Conservation (phyloP, 2,797 vertebrate genomes). For the Rhabdomys pumilio region DNA sequence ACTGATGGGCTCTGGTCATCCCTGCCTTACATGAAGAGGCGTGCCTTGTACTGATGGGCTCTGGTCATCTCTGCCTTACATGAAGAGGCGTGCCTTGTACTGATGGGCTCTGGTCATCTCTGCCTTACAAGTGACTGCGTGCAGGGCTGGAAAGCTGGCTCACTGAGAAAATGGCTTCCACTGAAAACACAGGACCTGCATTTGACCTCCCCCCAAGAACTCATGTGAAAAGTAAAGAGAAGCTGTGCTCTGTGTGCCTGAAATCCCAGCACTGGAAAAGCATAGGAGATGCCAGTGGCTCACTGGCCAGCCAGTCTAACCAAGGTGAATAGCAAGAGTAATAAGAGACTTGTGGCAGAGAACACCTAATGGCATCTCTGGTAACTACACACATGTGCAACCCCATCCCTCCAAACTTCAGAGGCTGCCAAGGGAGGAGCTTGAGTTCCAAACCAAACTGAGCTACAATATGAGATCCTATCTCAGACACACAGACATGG, state of each 20-base stretch:
- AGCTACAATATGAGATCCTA: not conserved
- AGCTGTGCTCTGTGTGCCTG: not conserved
- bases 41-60: not conserved
- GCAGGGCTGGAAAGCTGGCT: not conserved
- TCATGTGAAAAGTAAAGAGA: not conserved
- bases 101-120: not conserved
- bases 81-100: not conserved
- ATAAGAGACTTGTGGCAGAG: not conserved
- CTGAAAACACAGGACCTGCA: not conserved
- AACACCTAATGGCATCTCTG: no score
- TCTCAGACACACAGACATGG: not conserved
- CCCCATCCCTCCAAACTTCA: not conserved
- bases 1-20: not conserved
- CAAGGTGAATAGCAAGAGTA: not conserved
- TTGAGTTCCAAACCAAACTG: not conserved
- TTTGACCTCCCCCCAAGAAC: not conserved
- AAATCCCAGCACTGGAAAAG: not conserved
- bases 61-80: not conserved
- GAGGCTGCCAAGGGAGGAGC: not conserved
- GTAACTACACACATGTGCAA: not conserved
- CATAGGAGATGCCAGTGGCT: not conserved
- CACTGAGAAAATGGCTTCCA: not conserved
- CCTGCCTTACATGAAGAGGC: not conserved
- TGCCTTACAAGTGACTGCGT: not conserved
- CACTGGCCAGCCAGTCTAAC: not conserved